These are phyloP conservation scores for Lobophora halterata DNA, from an alignment of 2,888 invertebrate species.

Conservation along the genomic window DNA sequence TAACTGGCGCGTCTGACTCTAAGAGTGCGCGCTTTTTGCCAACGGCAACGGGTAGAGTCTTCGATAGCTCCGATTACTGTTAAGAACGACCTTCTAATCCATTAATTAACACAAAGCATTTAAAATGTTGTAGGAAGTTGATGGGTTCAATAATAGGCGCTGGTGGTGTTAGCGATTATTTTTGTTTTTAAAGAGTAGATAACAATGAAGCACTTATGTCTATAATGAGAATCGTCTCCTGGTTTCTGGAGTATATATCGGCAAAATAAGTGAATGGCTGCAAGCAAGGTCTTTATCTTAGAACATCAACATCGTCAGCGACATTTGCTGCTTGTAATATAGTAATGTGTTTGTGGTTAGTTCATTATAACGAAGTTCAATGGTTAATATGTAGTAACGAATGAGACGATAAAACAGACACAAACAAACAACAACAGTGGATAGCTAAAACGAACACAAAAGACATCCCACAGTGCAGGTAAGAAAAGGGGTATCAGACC, in stretches of 20 bases:
- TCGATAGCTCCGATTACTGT: constrained; percentile 44
- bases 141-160: too few species aligned
- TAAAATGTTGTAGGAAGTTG: too few species aligned
- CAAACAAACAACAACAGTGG: constrained; percentile 37
- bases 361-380: constrained; percentile 18
- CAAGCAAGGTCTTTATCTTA: constrained; percentile 5
- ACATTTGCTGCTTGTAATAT: constrained; percentile 8
- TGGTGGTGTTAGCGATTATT: too few species aligned
- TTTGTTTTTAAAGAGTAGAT: too few species aligned
- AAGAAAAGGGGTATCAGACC: constrained; percentile 61
- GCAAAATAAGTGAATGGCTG: too few species aligned
- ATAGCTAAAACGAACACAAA: constrained; percentile 41
- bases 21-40: constrained; percentile 56
- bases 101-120: constrained; percentile 19
- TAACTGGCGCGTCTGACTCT: constrained; percentile 69
- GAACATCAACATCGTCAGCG: not conserved
- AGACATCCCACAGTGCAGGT: constrained; percentile 55
- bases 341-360: constrained; percentile 10
- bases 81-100: constrained; percentile 19
- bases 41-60: constrained; percentile 33
- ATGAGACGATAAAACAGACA: constrained; percentile 39
- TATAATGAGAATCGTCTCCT: too few species aligned
- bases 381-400: constrained; percentile 22
- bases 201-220: too few species aligned
- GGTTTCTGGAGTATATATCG: too few species aligned